These are phyloP conservation scores for Phania funesta DNA, from an alignment of 2,888 invertebrate genomes.

Conservation along the genomic window DNA sequence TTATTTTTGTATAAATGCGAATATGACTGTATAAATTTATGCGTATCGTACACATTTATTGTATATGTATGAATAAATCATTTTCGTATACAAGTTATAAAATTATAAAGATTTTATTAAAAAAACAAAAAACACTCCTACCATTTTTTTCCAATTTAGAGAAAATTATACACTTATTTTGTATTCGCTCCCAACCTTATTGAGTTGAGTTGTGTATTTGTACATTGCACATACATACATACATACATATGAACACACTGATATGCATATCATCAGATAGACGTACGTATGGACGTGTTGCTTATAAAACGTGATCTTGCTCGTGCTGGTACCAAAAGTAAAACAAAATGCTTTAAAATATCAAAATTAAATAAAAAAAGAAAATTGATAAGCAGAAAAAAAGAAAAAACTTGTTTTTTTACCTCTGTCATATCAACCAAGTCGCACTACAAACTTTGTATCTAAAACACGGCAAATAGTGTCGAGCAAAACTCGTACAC, in stretches of 20 bases:
- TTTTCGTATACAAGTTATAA: neutral
- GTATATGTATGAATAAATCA: constrained; percentile 1
- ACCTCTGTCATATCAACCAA: constrained; percentile 3
- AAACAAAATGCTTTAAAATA: constrained; percentile 20
- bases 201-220: neutral
- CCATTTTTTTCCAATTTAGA: constrained; percentile 43
- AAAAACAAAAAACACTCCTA: constrained; percentile 47
- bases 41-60: neutral
- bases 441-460: neutral
- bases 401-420: constrained; percentile 56
- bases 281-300: constrained; percentile 3
- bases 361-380: neutral
- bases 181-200: constrained; percentile 27
- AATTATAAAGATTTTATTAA: constrained; percentile 9
- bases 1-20: neutral
- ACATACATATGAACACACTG: no score
- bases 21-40: neutral
- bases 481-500: neutral
- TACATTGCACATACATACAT: neutral
- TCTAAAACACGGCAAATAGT: neutral
- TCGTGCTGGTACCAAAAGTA: constrained; percentile 55
- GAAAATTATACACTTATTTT: constrained; percentile 16
- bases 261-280: no score
- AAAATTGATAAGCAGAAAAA: constrained; percentile 44
- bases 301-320: constrained; percentile 61